Evolutionary conservation across 2,113 vertebrate genomes (phyloP), one percentile per base, ranked within the genome.

Genomic region (Festucalex cinctus): DNA sequence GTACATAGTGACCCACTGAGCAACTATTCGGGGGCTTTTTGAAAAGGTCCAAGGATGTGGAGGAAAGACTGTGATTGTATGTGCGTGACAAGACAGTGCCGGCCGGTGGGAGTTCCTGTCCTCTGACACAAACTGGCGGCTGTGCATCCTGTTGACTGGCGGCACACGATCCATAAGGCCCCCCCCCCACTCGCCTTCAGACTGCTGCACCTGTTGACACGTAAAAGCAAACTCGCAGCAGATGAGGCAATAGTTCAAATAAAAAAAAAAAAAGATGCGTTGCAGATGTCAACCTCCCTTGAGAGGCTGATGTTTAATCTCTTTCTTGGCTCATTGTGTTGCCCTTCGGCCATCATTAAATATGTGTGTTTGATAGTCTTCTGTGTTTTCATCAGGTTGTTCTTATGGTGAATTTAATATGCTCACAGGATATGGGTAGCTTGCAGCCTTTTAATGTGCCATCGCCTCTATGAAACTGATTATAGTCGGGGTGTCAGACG

Each of bases 121-220:
- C 66, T 71, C 66, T 64, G 76, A 73, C 77, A 72, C 58, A 62
- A 1, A 43, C 22, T 44, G 71, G 77, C 65, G 58, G 73, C 73
- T 56, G 28, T 39, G 41, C 79, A 82, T 82, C 80, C 80, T 88
- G 82, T 82, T 76, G 68, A 73, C 77, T 58, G 14, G 57, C 4
- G 8, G 36, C 20, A 22, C 44, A 49, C 54, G 10, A 20, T 37
- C 59, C n/a, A 3, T 43, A n/a, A 39, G 44, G 35, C 74, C 65
- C 62, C 59, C 5, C 63, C 16, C 43, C 16, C 24, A 9, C 43
- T 9, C 19, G 14, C 22, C 53, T 56, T 24, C 5, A 70, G 35
- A 32, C 61, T 43, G 59, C 28, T 63, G 19, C n/a, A 49, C 46
- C 5, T 58, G 46, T 39, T 16, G 6, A 39, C 20, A 5, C 17